A percentile compares a stretch with the other conserved stretches of the same genome.
phyloP scores from a whole-genome alignment of 2,888 invertebrate species.

The Pandemis corylana region DNA sequence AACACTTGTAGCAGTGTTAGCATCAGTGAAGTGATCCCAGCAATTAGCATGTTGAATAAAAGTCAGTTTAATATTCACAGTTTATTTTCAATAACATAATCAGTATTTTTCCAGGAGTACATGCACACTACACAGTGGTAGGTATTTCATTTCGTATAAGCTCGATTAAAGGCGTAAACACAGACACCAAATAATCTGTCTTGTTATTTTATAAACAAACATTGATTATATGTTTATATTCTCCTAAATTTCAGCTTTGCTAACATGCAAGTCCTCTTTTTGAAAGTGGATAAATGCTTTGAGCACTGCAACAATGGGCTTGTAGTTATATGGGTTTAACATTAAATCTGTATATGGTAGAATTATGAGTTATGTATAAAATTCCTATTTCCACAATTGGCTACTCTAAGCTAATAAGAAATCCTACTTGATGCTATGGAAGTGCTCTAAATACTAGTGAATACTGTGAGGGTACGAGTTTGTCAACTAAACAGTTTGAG shows the following conservation, averaged over 20 bases:
- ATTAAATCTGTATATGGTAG: not conserved
- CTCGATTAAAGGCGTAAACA: slow-evolving; percentile 63
- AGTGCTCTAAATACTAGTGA: slow-evolving; percentile 18
- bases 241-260: not conserved
- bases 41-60: slow-evolving; percentile 8
- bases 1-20: not conserved
- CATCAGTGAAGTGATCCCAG: not conserved
- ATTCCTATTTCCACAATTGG: not conserved
- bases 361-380: slow-evolving; percentile 22
- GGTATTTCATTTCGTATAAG: slow-evolving; percentile 52
- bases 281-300: not conserved
- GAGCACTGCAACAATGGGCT: not conserved
- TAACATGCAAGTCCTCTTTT: not conserved
- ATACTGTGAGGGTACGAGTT: slow-evolving; percentile 4
- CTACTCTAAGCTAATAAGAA: slow-evolving; percentile 25
- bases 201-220: slow-evolving; percentile 6
- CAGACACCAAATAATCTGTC: slow-evolving; percentile 45
- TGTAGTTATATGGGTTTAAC: not conserved
- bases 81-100: slow-evolving; percentile 41
- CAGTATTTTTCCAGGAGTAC: slow-evolving; percentile 25
- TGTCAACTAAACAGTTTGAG: slow-evolving; percentile 20
- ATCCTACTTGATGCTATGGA: slow-evolving; percentile 25
- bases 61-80: slow-evolving; percentile 1
- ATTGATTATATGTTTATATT: not conserved
- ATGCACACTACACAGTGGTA: slow-evolving; percentile 30